Evolutionary conservation across 2,888 invertebrate species (phyloP).

Genomic region (Atrina japonica): DNA sequence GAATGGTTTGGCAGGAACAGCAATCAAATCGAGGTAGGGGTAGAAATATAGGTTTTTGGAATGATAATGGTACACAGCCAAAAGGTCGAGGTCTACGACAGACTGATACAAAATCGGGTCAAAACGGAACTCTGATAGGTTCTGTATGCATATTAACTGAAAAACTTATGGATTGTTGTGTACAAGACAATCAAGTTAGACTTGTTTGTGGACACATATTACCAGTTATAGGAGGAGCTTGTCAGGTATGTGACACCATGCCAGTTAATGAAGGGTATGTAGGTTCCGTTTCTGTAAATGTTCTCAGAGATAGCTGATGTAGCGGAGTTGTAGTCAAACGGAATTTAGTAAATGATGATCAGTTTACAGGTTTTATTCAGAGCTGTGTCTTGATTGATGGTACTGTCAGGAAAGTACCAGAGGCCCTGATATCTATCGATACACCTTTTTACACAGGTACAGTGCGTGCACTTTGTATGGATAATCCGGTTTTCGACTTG

Average conservation of each 20-base stretch:
- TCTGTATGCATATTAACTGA: slow-evolving; percentile 6
- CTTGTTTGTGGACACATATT: slow-evolving; percentile 18
- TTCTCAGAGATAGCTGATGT: slow-evolving; percentile 45
- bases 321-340: slow-evolving; percentile 37
- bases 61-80: background rate
- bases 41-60: background rate
- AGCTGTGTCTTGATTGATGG: too few relatives aligned
- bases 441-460: too few relatives aligned
- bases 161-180: slow-evolving; percentile 16
- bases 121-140: background rate
- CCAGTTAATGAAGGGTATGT: background rate
- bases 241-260: slow-evolving; percentile 4
- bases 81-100: background rate
- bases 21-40: background rate
- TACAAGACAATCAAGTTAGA: slow-evolving; percentile 1
- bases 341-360: too few relatives aligned
- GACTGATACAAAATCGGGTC: background rate
- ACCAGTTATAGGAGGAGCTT: slow-evolving; percentile 15
- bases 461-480: too few relatives aligned
- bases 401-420: too few relatives aligned
- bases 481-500: too few relatives aligned
- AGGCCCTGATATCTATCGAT: too few relatives aligned
- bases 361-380: too few relatives aligned
- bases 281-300: slow-evolving; percentile 2
- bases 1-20: too few relatives aligned